These are phyloP conservation scores for Crocallis elinguaria DNA, from an alignment of 2,888 invertebrate genomes.

Conservation along the genomic window DNA sequence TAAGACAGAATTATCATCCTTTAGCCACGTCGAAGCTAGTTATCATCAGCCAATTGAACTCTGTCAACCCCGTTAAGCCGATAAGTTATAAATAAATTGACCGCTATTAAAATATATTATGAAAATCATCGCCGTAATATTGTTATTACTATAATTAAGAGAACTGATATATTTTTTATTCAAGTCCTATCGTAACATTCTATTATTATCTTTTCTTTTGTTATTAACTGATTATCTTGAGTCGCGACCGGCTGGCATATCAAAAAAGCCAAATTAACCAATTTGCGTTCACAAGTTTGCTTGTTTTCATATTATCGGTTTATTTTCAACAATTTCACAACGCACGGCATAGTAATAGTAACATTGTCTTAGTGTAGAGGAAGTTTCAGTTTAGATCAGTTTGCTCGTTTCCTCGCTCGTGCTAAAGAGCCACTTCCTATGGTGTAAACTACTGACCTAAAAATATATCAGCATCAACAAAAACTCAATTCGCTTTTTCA, in stretches of 20 bases:
- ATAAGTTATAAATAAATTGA: constrained; percentile 46
- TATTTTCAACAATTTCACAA: not conserved
- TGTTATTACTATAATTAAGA: constrained; percentile 8
- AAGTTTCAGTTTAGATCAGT: constrained; percentile 22
- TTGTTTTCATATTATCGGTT: not conserved
- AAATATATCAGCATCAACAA: constrained; percentile 21
- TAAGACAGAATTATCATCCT: not conserved
- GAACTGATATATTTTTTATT: constrained; percentile 2
- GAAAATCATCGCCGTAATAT: constrained; percentile 37
- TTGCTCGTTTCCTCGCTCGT: constrained; percentile 19
- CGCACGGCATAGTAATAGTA: constrained; percentile 5
- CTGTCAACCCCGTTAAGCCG: constrained; percentile 37
- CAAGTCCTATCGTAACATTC: too few relatives aligned
- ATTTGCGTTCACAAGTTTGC: too few relatives aligned
- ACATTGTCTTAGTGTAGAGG: constrained; percentile 3
- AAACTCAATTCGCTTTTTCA: constrained; percentile 32
- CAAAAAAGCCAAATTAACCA: too few relatives aligned
- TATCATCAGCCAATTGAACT: constrained; percentile 41
- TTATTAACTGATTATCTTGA: too few relatives aligned
- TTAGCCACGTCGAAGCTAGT: not conserved
- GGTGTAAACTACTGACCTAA: constrained; percentile 17
- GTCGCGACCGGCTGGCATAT: too few relatives aligned
- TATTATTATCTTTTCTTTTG: too few relatives aligned
- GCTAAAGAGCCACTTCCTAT: constrained; percentile 16
- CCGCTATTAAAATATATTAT: constrained; percentile 20